Conservation (phyloP, 2,888 invertebrate species). For the Leptopilina syphax region DNA sequence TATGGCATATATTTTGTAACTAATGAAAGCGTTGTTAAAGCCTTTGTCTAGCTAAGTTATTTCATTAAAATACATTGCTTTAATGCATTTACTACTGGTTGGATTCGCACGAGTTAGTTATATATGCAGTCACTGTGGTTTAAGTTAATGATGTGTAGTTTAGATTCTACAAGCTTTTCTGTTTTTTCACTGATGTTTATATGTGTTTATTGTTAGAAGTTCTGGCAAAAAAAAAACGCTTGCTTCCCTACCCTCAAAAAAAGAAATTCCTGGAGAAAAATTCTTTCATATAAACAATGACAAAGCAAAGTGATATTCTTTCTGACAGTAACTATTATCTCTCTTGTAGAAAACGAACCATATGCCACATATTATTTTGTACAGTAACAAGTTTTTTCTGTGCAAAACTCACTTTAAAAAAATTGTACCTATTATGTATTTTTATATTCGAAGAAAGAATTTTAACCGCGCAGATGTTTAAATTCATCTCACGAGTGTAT, state of each 20-base stretch:
- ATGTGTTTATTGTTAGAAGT: constrained; percentile 13
- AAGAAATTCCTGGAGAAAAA: not conserved
- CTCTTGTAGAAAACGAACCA: not conserved
- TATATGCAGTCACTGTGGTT: constrained; percentile 11
- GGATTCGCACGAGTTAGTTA: constrained; percentile 13
- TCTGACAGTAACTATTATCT: not conserved
- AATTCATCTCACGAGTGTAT: not conserved
- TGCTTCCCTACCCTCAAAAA: too few relatives aligned
- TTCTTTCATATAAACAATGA: not conserved
- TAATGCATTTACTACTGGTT: constrained; percentile 33
- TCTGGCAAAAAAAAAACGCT: not conserved
- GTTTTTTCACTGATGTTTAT: not conserved
- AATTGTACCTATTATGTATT: not conserved
- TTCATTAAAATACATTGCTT: constrained; percentile 35
- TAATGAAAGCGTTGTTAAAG: constrained; percentile 19
- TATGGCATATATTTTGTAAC: constrained; percentile 12
- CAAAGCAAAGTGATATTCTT: not conserved
- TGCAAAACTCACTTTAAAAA: not conserved
- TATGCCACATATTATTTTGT: not conserved
- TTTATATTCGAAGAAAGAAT: not conserved
- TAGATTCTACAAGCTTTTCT: constrained; percentile 8
- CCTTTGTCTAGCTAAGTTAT: constrained; percentile 30
- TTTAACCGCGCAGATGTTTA: not conserved
- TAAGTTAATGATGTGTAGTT: constrained; percentile 30
- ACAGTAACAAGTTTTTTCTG: not conserved